Percentiles rank a stretch among this genome's conserved stretches.
Conservation (phyloP, 2,113 vertebrate genomes). For the Prionailurus bengalensis region DNA sequence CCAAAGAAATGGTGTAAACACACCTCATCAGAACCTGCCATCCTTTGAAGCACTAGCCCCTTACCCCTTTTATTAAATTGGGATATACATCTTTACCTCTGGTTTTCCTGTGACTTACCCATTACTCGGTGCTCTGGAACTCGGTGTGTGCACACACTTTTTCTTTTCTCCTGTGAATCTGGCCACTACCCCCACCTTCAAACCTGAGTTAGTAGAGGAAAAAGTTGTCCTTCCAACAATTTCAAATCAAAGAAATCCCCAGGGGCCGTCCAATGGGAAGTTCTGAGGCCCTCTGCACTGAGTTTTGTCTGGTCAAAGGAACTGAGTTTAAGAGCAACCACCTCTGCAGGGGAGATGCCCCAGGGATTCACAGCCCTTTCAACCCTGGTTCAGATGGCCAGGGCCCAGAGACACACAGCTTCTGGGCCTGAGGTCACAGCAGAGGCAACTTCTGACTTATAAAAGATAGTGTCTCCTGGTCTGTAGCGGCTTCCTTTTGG, state of each 20-base stretch:
- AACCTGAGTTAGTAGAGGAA: slow-evolving; percentile 3
- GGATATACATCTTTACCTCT: neutral
- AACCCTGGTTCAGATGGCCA: neutral
- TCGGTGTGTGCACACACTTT: neutral
- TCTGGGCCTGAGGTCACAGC: neutral
- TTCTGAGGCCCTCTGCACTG: neutral
- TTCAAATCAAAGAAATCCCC: slow-evolving; percentile 22
- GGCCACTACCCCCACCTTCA: neutral
- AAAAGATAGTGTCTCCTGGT: neutral
- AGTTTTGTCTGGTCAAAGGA: neutral
- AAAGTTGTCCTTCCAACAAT: neutral
- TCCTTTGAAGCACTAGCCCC: neutral
- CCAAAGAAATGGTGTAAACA: neutral
- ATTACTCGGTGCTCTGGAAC: neutral
- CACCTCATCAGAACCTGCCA: neutral
- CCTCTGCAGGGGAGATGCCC: neutral
- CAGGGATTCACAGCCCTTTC: neutral
- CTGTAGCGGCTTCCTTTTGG: neutral
- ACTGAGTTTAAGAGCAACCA: neutral
- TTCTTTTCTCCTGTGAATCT: neutral
- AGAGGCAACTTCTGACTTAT: neutral
- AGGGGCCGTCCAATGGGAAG: neutral
- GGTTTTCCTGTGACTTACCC: neutral
- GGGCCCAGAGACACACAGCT: neutral
- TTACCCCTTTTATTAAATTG: neutral